Conservation (phyloP, 2,888 invertebrate genomes). For the Vanessa cardui region DNA sequence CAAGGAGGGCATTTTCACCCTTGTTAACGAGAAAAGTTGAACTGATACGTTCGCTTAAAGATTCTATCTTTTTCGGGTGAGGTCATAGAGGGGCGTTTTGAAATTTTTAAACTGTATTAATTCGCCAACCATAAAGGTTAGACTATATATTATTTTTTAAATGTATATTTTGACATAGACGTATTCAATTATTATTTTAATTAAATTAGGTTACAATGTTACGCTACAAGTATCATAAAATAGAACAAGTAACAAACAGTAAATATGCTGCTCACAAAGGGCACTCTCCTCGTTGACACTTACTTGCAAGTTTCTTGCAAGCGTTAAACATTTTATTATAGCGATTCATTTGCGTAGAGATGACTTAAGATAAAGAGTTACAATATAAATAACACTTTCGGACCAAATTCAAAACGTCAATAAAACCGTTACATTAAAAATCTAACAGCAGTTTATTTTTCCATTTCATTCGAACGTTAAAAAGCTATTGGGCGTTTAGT, state of each 20-base stretch:
- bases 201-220: too few species aligned
- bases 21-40: conserved; percentile 75
- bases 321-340: conserved; percentile 1
- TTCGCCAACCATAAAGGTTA: too few species aligned
- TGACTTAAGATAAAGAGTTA: too few species aligned
- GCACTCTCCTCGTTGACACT: background rate
- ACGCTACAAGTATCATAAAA: background rate
- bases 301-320: background rate
- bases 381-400: background rate
- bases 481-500: conserved; percentile 33
- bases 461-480: conserved; percentile 11
- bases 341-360: background rate
- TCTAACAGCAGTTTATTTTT: background rate
- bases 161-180: background rate
- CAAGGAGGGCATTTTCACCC: conserved; percentile 69
- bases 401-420: background rate
- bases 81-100: conserved; percentile 31
- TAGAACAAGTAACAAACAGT: background rate
- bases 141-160: background rate
- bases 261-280: background rate
- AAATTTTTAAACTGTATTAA: background rate
- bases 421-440: background rate
- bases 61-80: conserved; percentile 53
- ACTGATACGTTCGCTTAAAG: conserved; percentile 68
- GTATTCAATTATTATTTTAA: background rate